A percentile compares a stretch with the other conserved stretches of the same genome.
phyloP scores from a whole-genome alignment of 2,888 invertebrate genomes.

The Lycia hirtaria region DNA sequence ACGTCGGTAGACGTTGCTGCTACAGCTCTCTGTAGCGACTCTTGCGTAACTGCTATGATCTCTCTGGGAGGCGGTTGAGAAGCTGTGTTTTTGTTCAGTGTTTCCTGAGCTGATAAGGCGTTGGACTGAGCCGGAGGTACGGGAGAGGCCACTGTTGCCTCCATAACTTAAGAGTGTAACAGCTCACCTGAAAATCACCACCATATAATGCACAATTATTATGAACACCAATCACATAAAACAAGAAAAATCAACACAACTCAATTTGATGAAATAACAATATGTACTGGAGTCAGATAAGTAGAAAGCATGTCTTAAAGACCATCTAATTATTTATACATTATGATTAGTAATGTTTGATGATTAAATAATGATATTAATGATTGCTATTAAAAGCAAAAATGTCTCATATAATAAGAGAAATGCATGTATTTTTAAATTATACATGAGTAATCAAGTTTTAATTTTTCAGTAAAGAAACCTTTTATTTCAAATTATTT shows the following conservation, averaged over 20 bases:
- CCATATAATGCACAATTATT: background rate
- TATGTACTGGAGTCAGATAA: background rate
- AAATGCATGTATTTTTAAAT: too few relatives aligned
- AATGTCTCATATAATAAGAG: background rate
- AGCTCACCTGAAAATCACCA: slow-evolving; percentile 48
- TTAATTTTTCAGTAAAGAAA: too few relatives aligned
- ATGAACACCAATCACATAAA: background rate
- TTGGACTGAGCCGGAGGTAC: slow-evolving; percentile 3
- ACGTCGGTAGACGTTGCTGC: too few relatives aligned
- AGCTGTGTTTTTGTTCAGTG: slow-evolving; percentile 14
- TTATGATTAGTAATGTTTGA: background rate
- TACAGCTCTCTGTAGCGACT: background rate
- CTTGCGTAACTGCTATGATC: background rate
- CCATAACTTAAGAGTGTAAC: slow-evolving; percentile 60
- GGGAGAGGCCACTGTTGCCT: slow-evolving; percentile 39
- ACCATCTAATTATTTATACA: background rate
- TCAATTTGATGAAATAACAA: background rate
- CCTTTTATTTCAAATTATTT: too few relatives aligned
- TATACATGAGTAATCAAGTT: too few relatives aligned
- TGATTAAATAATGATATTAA: background rate
- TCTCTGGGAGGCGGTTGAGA: background rate
- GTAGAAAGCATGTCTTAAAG: background rate
- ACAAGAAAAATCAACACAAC: background rate
- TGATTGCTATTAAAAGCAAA: background rate
- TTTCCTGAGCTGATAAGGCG: slow-evolving; percentile 12